These are phyloP conservation scores for Hydroisotoma schaefferi DNA, from an alignment of 2,888 invertebrate species.

Conservation along the genomic window DNA sequence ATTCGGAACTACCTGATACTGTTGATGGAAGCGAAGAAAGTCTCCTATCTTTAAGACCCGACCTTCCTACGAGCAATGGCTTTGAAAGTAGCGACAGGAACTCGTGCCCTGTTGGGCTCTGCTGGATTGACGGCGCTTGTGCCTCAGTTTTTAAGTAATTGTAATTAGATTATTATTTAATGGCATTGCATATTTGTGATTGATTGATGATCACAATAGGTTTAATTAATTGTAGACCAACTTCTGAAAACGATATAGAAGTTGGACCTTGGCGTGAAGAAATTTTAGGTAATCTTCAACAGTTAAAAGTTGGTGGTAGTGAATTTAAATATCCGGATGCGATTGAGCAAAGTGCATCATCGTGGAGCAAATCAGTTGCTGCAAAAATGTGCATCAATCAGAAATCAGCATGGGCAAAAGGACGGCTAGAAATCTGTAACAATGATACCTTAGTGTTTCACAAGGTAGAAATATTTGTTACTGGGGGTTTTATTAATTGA, in stretches of 20 bases:
- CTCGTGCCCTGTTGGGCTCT: conserved; percentile 23
- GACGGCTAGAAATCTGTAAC: conserved; percentile 44
- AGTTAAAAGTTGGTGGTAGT: conserved; percentile 28
- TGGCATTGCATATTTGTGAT: no score
- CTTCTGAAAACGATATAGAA: conserved; percentile 39
- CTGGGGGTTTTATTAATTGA: neutral
- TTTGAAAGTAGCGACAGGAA: neutral
- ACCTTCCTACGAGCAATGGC: conserved; percentile 26
- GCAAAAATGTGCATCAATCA: conserved; percentile 35
- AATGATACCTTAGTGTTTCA: conserved; percentile 45
- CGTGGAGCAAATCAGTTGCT: conserved; percentile 39
- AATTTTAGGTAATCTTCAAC: conserved; percentile 39
- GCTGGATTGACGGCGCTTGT: conserved; percentile 46
- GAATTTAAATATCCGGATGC: conserved; percentile 42
- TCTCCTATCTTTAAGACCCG: conserved; percentile 18
- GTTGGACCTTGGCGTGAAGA: conserved; percentile 47
- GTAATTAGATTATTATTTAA: no score
- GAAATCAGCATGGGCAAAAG: conserved; percentile 28
- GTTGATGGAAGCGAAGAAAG: conserved; percentile 33
- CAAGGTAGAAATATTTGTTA: conserved; percentile 25
- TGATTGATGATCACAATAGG: neutral
- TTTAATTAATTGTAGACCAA: conserved; percentile 2
- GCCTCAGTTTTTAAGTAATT: conserved; percentile 27
- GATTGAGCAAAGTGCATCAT: conserved; percentile 30
- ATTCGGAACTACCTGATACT: conserved; percentile 26